Base-by-base conservation (phyloP, 1,140 invertebrate species). In the Brachionus angularis region DNA sequence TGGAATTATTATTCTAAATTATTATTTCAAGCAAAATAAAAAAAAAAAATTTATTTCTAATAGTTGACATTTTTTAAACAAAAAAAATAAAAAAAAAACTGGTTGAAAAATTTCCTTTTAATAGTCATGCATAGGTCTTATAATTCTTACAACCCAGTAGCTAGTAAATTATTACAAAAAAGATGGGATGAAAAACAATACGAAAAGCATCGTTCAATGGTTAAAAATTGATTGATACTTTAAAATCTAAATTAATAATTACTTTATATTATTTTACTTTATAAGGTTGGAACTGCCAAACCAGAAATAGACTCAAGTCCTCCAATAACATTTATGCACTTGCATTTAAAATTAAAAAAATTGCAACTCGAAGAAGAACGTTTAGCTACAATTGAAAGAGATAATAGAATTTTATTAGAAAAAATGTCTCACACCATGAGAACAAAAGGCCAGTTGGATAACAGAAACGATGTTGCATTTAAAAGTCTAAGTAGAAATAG, bases 331-430 rank as follows among this genome's bases (percentile, higher is more conserved):
- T 82, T 78, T 72, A 78, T 81, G 76, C 81, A 82, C 75, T 76
- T 82, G 16, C 80, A 82, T 74, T 73, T 81, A 7, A 82, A 81
- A 74, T 70, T 81, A 23, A 82, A 81, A 73, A 82, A 82, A 73
- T 72, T 82, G 42, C 80, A 82, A 75, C 69, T 81, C 33, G 79
- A 81, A 73, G 79, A 80, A 62, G 79, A 81, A 52, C 72, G 79
- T 33, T 72, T 80, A 33, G 76, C 78, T 8, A 79, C 75, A n/a
- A 80, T 81, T 55, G 79, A 81, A 73, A 74, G 79, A 67, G 79
- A 81, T 72, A 81, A 81, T 71, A 49, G 77, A 52, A 78, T 79
- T 58, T 71, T 81, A 27, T 71, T 81, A 55, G 78, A 80, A 62
- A 81, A 80, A 72, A 81, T 81, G 79, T 76, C 78, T 0, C 76